Conservation (phyloP, 1,140 invertebrate species). For the Leptopilina boulardi region DNA sequence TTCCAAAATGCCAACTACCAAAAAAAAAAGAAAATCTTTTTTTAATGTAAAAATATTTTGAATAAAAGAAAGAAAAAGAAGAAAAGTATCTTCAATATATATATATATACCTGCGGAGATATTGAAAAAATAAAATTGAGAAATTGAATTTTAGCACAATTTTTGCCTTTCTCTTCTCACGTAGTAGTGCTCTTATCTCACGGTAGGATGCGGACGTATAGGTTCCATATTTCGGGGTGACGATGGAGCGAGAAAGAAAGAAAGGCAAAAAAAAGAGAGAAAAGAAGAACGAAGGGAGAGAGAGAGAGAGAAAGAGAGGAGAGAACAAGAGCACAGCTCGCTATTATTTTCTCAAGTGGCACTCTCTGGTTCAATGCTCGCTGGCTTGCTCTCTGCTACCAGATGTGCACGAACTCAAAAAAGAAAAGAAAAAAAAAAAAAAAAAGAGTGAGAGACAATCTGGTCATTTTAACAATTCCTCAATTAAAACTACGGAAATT, state of each 20-base stretch:
- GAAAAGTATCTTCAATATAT: not conserved
- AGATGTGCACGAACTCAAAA: conserved; percentile 67
- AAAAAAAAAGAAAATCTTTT: not conserved
- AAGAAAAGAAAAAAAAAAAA: too few relatives aligned
- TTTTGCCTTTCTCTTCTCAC: conserved; percentile 7
- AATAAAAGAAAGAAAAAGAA: not conserved
- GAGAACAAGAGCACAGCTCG: conserved; percentile 72
- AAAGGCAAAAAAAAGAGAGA: conserved; percentile 56
- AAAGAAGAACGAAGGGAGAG: conserved; percentile 69
- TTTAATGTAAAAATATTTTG: not conserved
- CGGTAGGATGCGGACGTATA: conserved; percentile 52
- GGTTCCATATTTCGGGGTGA: conserved; percentile 71
- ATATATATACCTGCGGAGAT: not conserved
- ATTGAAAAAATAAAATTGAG: conserved; percentile 7
- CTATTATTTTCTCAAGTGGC: conserved; percentile 76
- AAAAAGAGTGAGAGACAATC: conserved; percentile 15
- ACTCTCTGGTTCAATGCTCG: conserved; percentile 75
- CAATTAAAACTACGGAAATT: not conserved
- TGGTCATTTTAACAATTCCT: conserved; percentile 7
- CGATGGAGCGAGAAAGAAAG: conserved; percentile 58
- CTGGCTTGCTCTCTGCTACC: conserved; percentile 66
- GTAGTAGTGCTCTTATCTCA: conserved; percentile 44
- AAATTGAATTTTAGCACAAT: conserved; percentile 37
- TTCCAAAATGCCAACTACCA: too few relatives aligned
- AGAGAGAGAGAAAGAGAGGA: conserved; percentile 57